Evolutionary conservation across 2,888 invertebrate species (phyloP), one percentile per base, ranked within the genome.

Genomic region (Dexiosoma caninum): DNA sequence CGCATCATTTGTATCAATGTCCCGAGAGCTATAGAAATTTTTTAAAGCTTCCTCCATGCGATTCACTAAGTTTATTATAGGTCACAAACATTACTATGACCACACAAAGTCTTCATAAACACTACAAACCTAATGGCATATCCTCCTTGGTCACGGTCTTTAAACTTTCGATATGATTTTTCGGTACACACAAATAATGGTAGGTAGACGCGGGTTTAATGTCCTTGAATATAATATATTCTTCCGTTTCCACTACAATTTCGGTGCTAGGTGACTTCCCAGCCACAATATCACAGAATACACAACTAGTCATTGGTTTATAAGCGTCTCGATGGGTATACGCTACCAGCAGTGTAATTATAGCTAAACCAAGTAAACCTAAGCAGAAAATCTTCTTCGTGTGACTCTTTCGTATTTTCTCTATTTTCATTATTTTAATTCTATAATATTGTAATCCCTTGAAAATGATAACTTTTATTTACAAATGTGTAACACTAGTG

Each of bases 141-240:
- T 97, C 93, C 19, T 92, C 91, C 7, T 91, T 85, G 37, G 91
- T 92, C 35, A 97, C 91, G n/a, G 88, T 88, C 88, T 95, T 96
- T 0, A 93, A 93, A 90, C 95, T 95, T 21, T 92, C 91, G 75
- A 96, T 94, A 88, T 98, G 98, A 46, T 91, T 90, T 86, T 94
- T 95, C 0, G 96, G 93, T 35, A 96, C 91, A 14, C 96, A 93
- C 78, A 98, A 91, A 86, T 94, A 94, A 88, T 98, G 98, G 89
- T 94, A 93, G 12, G 92, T 92, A 0, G 95, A 92, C 0, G 95
- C 96, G 3, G 98, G 98, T 86, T 93, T 93, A 10, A 93, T 96
- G 86, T 98, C 97, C 37, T 93, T 92, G 86, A 98, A 97, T 37
- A 96, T 94, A 8, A 95, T 92, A 42, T 95, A 90, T 51, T 95